Evolutionary conservation across 2,113 vertebrate species (phyloP).

Genomic region (Etheostoma cragini): DNA sequence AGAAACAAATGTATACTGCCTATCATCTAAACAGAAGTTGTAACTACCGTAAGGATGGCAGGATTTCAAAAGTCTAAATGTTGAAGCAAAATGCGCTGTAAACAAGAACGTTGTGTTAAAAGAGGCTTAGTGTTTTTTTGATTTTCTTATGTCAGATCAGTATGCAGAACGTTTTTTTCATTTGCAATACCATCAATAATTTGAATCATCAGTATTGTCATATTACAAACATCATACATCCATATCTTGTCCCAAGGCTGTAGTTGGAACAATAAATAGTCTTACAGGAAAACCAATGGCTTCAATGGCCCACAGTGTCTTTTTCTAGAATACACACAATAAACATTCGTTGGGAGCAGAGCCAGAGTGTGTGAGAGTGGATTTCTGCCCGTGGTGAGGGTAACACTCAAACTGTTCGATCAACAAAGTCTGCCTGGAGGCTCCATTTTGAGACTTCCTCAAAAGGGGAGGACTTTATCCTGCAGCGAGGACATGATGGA

Average conservation of each 20-base stretch:
- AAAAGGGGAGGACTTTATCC: constrained; percentile 43
- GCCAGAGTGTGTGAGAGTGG: constrained; percentile 64
- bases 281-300: not conserved
- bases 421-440: constrained; percentile 72
- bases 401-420: constrained; percentile 65
- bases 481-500: constrained; percentile 43
- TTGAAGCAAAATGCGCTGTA: not conserved
- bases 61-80: not conserved
- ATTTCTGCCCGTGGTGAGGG: constrained; percentile 72
- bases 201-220: not conserved
- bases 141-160: not conserved
- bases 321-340: constrained; percentile 27
- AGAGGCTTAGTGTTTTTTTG: not conserved
- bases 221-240: not conserved
- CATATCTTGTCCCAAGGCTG: not conserved
- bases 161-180: not conserved
- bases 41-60: not conserved
- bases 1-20: not conserved
- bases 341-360: constrained; percentile 38
- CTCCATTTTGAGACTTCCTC: constrained; percentile 59
- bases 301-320: constrained; percentile 29
- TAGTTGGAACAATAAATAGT: not conserved
- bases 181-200: not conserved
- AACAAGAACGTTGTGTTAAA: not conserved
- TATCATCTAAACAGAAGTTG: not conserved